phyloP scores from a whole-genome alignment of 2,113 vertebrate species.

The Ciconia stormi region DNA sequence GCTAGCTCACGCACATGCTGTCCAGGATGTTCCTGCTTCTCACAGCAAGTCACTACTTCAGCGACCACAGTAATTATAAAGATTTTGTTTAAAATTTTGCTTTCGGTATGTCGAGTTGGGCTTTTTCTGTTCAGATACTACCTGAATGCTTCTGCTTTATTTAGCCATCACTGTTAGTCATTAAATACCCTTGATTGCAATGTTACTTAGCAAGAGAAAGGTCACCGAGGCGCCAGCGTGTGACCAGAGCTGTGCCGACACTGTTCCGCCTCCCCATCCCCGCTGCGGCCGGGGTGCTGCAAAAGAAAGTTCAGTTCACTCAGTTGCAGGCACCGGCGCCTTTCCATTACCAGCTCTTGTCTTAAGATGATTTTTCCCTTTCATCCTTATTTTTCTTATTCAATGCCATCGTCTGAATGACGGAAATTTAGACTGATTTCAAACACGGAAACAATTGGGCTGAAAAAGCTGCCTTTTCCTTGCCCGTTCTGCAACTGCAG shows the following conservation, averaged over 20 bases:
- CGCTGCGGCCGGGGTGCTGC: no score
- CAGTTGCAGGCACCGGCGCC: not conserved
- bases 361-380: not conserved
- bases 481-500: not conserved
- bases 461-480: not conserved
- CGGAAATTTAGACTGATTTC: not conserved
- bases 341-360: not conserved
- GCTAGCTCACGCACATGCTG: not conserved
- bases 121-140: not conserved
- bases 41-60: not conserved
- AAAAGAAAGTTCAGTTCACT: no score
- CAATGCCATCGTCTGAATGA: not conserved
- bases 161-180: not conserved
- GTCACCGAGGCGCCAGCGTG: not conserved
- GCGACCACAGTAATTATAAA: not conserved
- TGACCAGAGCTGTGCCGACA: not conserved
- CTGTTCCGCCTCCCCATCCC: not conserved
- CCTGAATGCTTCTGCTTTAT: not conserved
- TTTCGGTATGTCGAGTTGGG: not conserved
- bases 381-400: not conserved
- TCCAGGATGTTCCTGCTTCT: not conserved
- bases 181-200: not conserved
- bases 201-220: not conserved
- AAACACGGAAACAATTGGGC: not conserved
- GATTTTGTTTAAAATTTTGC: constrained; percentile 3